Base-by-base conservation (phyloP, 2,113 vertebrate species). In the Myotis davidii region DNA sequence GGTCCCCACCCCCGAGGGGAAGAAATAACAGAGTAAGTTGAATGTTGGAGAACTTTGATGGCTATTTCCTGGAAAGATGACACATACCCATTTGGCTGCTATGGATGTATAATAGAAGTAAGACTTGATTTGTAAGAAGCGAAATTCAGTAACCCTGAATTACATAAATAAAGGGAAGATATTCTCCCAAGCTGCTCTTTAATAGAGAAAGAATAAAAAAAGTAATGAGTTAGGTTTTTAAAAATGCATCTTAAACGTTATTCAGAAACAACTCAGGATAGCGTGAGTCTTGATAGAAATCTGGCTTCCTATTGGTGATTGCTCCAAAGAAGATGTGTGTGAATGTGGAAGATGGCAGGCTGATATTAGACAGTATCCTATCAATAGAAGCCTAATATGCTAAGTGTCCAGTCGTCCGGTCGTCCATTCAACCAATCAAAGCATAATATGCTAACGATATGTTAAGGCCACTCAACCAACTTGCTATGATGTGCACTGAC, bases 81-180 rank as follows among this genome's bases (percentile, higher is more conserved):
- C 76, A 23, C 18, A n/a, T 29, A 56, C 56, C 27, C 23, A 32
- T 65, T 82, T 50, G 72, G 48, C 54, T 94, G 45, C 17, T 48
- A 18, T 69, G 14, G 3, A 27, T 23, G 18, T 54, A n/a, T 20
- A 32, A 5, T 18, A 82, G 42, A 61, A 74, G 42, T 70, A 45
- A 64, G 21, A 69, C 11, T 13, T 13, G 21, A 94, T 48, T 73
- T 94, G 16, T 0, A 69, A 42, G 32, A 67, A 70, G 50, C 85
- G 77, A 82, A 92, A 85, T 76, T 81, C 65, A 91, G 39, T 85
- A 74, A 90, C 50, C 11, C 12, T 85, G 27, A 79, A 11, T 84
- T 84, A 61, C 37, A 73, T 85, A 67, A 45, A 52, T 27, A 78
- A 91, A 89, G 21, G 37, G 32, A 48, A 56, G 34, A 25, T 83